Percentiles rank a stretch among this genome's conserved stretches.
Conservation (phyloP, 2,888 invertebrate genomes). For the Chrysodeixis includens region DNA sequence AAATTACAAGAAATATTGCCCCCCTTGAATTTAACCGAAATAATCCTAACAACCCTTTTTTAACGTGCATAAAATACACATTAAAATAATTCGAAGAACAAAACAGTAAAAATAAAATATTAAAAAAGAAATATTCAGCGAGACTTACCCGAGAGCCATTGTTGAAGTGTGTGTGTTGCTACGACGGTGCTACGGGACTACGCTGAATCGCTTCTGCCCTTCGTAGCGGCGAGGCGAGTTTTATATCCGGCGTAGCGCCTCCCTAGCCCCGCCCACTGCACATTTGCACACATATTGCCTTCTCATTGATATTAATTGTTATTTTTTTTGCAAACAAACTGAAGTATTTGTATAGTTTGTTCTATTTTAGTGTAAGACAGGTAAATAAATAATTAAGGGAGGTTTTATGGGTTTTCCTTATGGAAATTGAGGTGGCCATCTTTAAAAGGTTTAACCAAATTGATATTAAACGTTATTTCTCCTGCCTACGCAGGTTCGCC, state of each 20-base stretch:
- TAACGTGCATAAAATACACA: neutral
- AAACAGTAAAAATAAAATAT: constrained; percentile 8
- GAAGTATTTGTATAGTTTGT: constrained; percentile 31
- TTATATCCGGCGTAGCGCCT: constrained; percentile 75
- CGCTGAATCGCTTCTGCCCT: constrained; percentile 68
- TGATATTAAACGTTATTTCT: constrained; percentile 6
- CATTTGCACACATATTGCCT: constrained; percentile 58
- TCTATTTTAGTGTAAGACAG: constrained; percentile 30
- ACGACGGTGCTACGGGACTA: constrained; percentile 62
- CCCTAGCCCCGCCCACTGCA: constrained; percentile 67
- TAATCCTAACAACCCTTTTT: too few relatives aligned
- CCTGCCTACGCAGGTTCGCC: neutral
- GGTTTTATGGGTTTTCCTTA: constrained; percentile 7
- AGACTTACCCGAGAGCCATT: constrained; percentile 67
- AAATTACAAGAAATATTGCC: neutral
- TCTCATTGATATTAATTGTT: constrained; percentile 66
- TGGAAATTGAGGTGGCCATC: neutral
- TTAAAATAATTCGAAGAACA: constrained; percentile 10
- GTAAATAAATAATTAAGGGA: constrained; percentile 16
- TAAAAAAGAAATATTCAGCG: constrained; percentile 13
- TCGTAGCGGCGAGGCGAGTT: constrained; percentile 66
- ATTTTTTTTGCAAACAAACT: constrained; percentile 54
- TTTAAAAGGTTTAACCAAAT: constrained; percentile 10
- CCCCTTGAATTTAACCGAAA: neutral
- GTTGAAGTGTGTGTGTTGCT: constrained; percentile 40